These are phyloP conservation scores for Chelonia mydas DNA, from an alignment of 2,797 vertebrate genomes.

Conservation along the genomic window DNA sequence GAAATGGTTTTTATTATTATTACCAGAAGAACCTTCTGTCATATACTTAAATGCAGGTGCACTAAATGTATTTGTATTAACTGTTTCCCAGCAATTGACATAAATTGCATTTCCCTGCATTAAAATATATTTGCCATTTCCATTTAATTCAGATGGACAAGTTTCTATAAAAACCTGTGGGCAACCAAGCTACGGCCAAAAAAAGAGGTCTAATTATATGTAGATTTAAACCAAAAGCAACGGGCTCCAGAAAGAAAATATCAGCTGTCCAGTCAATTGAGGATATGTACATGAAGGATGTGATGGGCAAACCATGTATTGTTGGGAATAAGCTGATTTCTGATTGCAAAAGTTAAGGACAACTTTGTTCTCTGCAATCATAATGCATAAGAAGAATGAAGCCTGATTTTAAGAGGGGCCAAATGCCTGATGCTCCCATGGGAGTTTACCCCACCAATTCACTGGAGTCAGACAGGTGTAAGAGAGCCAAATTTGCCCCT, in stretches of 20 bases:
- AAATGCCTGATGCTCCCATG: neutral
- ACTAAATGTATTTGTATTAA: neutral
- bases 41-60: constrained; percentile 46
- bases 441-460: neutral
- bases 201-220: neutral
- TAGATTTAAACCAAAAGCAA: neutral
- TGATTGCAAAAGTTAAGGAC: neutral
- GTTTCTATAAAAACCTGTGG: neutral
- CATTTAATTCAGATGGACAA: neutral
- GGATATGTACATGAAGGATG: neutral
- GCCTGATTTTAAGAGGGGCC: neutral
- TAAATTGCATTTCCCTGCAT: neutral
- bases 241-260: neutral
- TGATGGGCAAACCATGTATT: neutral
- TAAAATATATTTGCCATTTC: neutral
- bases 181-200: neutral
- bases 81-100: neutral
- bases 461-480: neutral
- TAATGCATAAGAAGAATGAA: neutral
- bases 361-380: neutral
- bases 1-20: constrained; percentile 54
- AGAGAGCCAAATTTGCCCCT: neutral
- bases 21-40: neutral
- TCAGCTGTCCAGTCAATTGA: neutral
- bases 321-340: neutral